Conservation (phyloP, 64 coral and sea anemone genomes). For the Stichodactyla helianthus region DNA sequence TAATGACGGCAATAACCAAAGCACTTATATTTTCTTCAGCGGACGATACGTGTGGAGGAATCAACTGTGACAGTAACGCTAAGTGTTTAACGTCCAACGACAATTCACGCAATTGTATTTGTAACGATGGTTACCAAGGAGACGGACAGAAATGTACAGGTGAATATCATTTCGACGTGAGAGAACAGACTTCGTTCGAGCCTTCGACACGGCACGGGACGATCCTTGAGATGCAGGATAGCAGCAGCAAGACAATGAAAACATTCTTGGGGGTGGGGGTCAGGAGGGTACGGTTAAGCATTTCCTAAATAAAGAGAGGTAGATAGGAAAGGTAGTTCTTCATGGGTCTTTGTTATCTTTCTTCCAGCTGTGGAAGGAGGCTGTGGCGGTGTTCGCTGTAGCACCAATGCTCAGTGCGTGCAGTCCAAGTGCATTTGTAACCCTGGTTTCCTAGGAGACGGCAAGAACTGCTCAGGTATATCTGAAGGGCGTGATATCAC, state of each 20-base stretch:
- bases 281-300: background rate
- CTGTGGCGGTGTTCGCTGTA: background rate
- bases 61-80: slow-evolving; percentile 57
- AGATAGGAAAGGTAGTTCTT: background rate
- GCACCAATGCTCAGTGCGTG: background rate
- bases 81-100: slow-evolving; percentile 22
- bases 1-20: background rate
- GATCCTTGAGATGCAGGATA: background rate
- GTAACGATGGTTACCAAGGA: slow-evolving; percentile 54
- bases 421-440: background rate
- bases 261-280: background rate
- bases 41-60: slow-evolving; percentile 60
- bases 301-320: background rate
- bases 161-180: background rate
- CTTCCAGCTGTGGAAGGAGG: background rate
- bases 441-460: background rate
- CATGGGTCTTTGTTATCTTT: background rate
- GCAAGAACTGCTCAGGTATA: slow-evolving; percentile 16
- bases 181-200: background rate
- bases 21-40: background rate
- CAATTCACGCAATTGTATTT: slow-evolving; percentile 21
- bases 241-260: background rate
- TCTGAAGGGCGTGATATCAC: too few relatives aligned
- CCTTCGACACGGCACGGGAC: background rate
- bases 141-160: slow-evolving; percentile 46